Evolutionary conservation across 1,140 invertebrate genomes (phyloP), one percentile per base, ranked within the genome.

Genomic region (Pantala flavescens): DNA sequence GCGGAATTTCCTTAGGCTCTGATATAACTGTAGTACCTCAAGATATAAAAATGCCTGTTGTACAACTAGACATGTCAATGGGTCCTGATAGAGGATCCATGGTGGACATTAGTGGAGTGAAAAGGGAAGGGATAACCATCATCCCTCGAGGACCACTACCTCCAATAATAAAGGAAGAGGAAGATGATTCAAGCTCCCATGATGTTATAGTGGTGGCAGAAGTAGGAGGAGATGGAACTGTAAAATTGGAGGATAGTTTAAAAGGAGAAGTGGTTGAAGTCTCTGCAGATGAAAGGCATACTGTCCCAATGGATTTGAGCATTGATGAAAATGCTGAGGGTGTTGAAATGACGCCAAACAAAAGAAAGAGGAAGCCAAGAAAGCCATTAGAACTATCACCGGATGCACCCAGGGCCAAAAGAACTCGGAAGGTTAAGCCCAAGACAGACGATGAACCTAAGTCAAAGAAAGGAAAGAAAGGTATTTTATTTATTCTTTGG

Each of bases 401-500:
- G 7, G 73, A 74, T 14, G 24, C 43, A 0, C 23, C 43, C 0
- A 49, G 73, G 43, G 0, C 73, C 7, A 74, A 74, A 23, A 24
- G 73, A 23, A 36, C 73, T 11, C 24, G 73, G 12, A 74, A 70
- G 43, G 73, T 42, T 23, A 74, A 74, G 19, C 11, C n/a, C 11
- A 74, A 70, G 24, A 7, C 43, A n/a, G 73, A 74, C 9, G 73
- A 55, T 16, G 70, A 74, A n/a, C 23, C 49, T 23, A 71, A 74
- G 36, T 21, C 23, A 19, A 74, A 74, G 43, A 71, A 74, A 43
- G 24, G 24, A n/a, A 71, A 43, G 23, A 74, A 74, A 70, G 43
- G 43, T 36, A 71, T 42, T 49, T 63, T 49, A 70, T 1, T n/a
- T 73, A 12, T 72, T 72, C 24, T 72, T 3, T 36, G 19, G 19